phyloP scores from a whole-genome alignment of 2,797 vertebrate genomes.

The Aplochiton taeniatus region DNA sequence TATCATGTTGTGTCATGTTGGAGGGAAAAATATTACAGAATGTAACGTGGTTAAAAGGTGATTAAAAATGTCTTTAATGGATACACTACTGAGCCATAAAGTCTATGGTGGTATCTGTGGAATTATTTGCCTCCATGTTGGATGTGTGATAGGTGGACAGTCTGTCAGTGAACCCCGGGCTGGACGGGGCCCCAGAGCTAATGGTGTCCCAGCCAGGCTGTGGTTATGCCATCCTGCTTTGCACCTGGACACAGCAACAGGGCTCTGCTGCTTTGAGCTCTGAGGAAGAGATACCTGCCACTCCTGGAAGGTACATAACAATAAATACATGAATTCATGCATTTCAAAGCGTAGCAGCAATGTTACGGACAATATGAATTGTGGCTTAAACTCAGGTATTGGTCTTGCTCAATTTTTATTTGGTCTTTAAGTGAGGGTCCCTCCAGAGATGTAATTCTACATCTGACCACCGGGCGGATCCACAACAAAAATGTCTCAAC shows the following conservation, averaged over 20 bases:
- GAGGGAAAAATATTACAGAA: too few species aligned
- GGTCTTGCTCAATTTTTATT: not conserved
- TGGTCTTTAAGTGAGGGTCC: conserved; percentile 70
- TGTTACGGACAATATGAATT: not conserved
- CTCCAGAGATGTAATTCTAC: conserved; percentile 85
- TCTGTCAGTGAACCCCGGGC: conserved; percentile 89
- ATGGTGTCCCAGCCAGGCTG: conserved; percentile 99
- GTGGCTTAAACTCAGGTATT: not conserved
- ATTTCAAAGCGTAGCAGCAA: not conserved
- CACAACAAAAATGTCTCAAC: conserved; percentile 99
- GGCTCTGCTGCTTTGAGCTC: conserved; percentile 35
- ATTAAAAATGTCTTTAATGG: too few species aligned
- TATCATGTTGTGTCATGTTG: too few species aligned
- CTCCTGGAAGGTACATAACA: conserved; percentile 62
- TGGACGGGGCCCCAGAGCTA: conserved; percentile 86
- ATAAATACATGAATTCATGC: not conserved
- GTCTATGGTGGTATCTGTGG: not conserved
- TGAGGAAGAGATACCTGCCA: conserved; percentile 58
- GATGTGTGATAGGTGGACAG: conserved; percentile 87
- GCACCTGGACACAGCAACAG: conserved; percentile 86
- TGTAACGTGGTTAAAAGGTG: too few species aligned
- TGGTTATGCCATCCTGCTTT: conserved; percentile 90
- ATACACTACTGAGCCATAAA: too few species aligned
- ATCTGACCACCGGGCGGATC: conserved; percentile 91
- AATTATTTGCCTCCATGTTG: not conserved